These are phyloP conservation scores for Drosophila kanekoi DNA, from an alignment of 2,888 invertebrate genomes.

Conservation along the genomic window DNA sequence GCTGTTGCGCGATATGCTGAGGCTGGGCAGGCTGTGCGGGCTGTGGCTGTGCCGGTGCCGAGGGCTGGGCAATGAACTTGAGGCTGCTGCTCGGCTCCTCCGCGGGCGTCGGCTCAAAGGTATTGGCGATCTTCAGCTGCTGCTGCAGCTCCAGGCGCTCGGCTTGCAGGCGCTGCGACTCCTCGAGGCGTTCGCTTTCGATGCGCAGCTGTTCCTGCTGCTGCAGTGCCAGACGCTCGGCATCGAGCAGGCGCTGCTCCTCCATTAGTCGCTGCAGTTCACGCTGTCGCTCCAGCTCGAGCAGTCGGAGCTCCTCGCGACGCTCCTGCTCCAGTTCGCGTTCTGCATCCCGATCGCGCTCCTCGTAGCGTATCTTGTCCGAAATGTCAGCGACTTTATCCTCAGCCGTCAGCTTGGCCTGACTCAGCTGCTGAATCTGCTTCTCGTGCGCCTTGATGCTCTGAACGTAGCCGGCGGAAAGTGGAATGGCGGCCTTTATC, in stretches of 20 bases:
- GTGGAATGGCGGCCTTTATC: constrained; percentile 29
- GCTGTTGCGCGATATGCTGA: constrained; percentile 54
- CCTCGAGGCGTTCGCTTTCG: constrained; percentile 52
- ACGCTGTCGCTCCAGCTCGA: constrained; percentile 63
- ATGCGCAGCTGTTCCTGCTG: constrained; percentile 53
- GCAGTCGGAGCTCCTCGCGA: constrained; percentile 60
- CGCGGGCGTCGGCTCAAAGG: not conserved
- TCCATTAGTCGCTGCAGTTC: constrained; percentile 65
- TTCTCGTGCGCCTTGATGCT: constrained; percentile 27
- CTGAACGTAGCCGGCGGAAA: constrained; percentile 17
- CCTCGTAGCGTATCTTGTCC: constrained; percentile 52
- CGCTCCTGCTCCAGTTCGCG: constrained; percentile 62
- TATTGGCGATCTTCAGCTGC: not conserved
- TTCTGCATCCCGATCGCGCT: constrained; percentile 51
- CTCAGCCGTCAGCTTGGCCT: constrained; percentile 52
- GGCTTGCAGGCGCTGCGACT: constrained; percentile 35
- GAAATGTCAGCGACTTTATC: constrained; percentile 62
- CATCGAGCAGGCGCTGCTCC: constrained; percentile 58
- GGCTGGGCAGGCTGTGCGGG: constrained; percentile 16
- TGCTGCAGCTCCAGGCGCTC: constrained; percentile 37
- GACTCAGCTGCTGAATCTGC: constrained; percentile 38
- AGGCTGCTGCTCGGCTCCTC: constrained; percentile 22
- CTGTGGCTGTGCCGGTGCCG: constrained; percentile 9
- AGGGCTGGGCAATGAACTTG: not conserved
- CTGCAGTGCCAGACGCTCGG: constrained; percentile 60